phyloP scores from a whole-genome alignment of 2,888 invertebrate genomes.

The Dryobota labecula region DNA sequence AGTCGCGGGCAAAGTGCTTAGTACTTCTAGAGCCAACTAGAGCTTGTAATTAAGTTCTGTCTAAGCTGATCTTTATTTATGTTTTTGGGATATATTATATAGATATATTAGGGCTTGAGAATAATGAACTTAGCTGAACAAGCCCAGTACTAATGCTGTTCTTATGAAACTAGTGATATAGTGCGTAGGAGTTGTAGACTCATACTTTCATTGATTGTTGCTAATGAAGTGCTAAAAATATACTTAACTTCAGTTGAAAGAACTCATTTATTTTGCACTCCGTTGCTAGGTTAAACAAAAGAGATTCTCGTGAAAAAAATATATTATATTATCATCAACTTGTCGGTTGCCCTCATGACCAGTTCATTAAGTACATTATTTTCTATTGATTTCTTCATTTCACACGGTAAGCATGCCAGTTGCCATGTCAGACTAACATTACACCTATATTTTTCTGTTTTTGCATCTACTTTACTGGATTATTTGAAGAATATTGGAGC shows the following conservation, averaged over 20 bases:
- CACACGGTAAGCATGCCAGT: constrained; percentile 31
- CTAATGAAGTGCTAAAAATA: constrained; percentile 23
- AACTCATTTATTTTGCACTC: constrained; percentile 7
- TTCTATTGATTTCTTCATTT: constrained; percentile 57
- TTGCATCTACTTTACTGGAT: not conserved
- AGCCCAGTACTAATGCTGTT: not conserved
- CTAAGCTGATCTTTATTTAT: constrained; percentile 46
- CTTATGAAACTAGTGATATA: not conserved
- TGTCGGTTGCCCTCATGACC: constrained; percentile 24
- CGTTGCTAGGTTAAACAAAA: constrained; percentile 9
- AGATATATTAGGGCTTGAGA: constrained; percentile 7
- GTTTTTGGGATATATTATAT: constrained; percentile 14
- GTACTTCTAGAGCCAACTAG: constrained; percentile 35
- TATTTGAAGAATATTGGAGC: not conserved
- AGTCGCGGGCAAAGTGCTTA: no score
- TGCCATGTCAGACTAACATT: constrained; percentile 30
- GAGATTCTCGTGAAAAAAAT: not conserved
- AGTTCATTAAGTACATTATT: constrained; percentile 30
- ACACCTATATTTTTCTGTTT: constrained; percentile 8
- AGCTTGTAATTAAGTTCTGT: constrained; percentile 50
- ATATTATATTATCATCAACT: constrained; percentile 11
- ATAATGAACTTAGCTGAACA: constrained; percentile 10
- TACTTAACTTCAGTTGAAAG: constrained; percentile 6
- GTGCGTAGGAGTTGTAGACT: constrained; percentile 7
- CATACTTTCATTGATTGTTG: constrained; percentile 12